Percentiles rank a stretch among this genome's conserved stretches.
These are phyloP conservation scores for Virgularia gustaviana DNA, from an alignment of 92 coral and sea anemone genomes.

Conservation along the genomic window DNA sequence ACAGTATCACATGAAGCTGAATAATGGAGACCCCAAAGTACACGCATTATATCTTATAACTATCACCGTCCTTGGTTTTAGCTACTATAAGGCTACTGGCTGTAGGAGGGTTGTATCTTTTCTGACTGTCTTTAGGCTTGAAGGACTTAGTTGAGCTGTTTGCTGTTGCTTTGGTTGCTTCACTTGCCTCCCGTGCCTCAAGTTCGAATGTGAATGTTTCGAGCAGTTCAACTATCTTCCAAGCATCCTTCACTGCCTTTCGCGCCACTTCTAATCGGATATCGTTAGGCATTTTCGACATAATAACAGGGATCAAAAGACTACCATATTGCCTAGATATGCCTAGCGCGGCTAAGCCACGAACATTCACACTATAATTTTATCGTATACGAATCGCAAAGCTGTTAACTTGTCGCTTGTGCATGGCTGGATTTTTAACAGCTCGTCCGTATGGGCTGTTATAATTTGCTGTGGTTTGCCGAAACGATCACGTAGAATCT, in stretches of 20 bases:
- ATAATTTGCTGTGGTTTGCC: slow-evolving; percentile 2
- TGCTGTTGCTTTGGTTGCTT: neutral
- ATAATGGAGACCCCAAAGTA: no score
- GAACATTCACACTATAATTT: no score
- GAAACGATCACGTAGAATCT: neutral
- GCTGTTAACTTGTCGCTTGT: neutral
- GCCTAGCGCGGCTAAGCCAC: no score
- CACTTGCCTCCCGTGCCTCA: slow-evolving; percentile 11
- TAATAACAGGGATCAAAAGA: no score
- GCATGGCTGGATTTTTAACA: neutral
- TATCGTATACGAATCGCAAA: neutral
- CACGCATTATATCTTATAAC: neutral
- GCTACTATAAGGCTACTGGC: neutral
- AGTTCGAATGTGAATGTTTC: neutral
- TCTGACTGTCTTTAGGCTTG: neutral
- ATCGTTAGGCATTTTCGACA: no score
- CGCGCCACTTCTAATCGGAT: no score
- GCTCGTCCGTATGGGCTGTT: neutral
- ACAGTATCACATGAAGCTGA: no score
- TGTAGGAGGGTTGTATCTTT: neutral
- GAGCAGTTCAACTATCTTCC: neutral
- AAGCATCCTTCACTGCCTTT: no score
- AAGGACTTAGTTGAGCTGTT: no score
- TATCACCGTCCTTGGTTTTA: neutral
- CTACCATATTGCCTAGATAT: neutral